phyloP scores from a whole-genome alignment of 2,113 vertebrate genomes.

The Labeo rohita region DNA sequence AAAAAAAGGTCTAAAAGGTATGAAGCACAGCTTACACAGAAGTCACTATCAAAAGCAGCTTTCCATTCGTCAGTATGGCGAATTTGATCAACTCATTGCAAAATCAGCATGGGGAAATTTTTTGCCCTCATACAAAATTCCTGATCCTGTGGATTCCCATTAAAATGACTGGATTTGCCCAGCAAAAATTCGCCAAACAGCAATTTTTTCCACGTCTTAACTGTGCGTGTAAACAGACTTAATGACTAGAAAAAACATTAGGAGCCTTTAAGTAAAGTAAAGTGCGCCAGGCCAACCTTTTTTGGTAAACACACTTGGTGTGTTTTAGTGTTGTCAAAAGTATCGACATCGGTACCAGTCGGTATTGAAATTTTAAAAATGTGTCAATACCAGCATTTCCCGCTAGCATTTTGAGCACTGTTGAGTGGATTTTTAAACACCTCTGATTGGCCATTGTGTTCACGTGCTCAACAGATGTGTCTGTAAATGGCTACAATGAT shows the following conservation, averaged over 20 bases:
- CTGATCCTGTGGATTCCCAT: background rate
- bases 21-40: background rate
- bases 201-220: background rate
- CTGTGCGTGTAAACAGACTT: background rate
- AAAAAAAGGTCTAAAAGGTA: background rate
- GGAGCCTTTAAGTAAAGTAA: background rate
- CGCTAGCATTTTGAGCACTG: no score
- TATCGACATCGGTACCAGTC: no score
- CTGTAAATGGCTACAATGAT: no score
- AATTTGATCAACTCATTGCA: background rate
- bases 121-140: background rate
- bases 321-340: background rate
- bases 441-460: no score
- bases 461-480: no score
- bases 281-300: background rate
- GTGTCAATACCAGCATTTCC: no score
- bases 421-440: no score
- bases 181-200: background rate
- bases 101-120: background rate
- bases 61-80: background rate
- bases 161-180: background rate
- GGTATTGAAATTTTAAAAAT: no score
- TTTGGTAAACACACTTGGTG: no score
- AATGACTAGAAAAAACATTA: background rate
- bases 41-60: background rate